Base-by-base conservation (phyloP, 2,113 vertebrate genomes). In the Pavo muticus region DNA sequence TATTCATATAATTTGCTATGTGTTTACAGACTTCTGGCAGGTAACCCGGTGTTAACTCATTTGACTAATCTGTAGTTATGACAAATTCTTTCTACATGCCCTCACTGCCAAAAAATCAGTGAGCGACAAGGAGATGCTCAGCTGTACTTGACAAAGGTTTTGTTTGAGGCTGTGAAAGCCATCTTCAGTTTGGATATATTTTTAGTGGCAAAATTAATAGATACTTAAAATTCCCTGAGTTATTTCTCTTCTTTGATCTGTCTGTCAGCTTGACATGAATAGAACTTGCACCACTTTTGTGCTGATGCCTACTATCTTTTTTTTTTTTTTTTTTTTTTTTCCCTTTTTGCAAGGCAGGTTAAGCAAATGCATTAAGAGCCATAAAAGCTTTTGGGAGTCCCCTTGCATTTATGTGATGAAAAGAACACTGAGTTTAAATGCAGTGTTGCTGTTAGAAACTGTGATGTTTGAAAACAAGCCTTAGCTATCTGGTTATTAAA, bases 361-460 rank as follows among this genome's bases (percentile, higher is more conserved):
- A 74, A 78, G 86, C 50, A 92, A 77, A 94, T 90, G 94, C 82
- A 88, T 97, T 67, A 92, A 93, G 71, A 93, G 67, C 84, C 72
- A 81, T 59, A 93, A 87, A 96, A 86, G 87, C 93, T 92, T 95
- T 88, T 91, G 91, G 71, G 82, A 97, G 84, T 97, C 82, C 77
- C 94, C 94, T 95, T 96, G 80, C 87, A 94, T 94, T 97, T 96
- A 89, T 64, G 90, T 85, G 88, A 97, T 95, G 95, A 94, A 88
- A 96, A 93, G 86, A 96, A 75, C 57, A 95, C 52, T 91, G 81
- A 84, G 35, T 90, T 96, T 94, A 96, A 97, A 77, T 95, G 82
- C 73, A 90, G 80, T 96, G 74, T 93, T 73, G 40, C 91, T 95
- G 64, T 94, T 88, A 91, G 91, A 96, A 96, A 91, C 88, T 65